Evolutionary conservation across 1,140 invertebrate genomes (phyloP).

Genomic region (Euura lappo): DNA sequence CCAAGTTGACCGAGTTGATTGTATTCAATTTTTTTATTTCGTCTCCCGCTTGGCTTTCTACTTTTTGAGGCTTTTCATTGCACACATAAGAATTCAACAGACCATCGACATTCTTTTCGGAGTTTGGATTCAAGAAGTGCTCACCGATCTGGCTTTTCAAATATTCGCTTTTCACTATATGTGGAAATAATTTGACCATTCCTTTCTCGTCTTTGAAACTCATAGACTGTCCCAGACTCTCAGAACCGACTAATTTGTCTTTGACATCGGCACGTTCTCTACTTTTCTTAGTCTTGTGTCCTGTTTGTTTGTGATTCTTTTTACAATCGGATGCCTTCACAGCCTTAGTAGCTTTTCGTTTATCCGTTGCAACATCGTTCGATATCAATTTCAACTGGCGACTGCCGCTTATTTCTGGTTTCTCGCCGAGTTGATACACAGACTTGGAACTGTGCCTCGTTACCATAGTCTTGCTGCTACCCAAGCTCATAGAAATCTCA

Average conservation of each 20-base stretch:
- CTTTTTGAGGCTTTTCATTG: neutral
- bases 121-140: neutral
- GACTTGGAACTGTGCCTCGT: constrained; percentile 15
- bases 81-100: neutral
- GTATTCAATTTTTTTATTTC: neutral
- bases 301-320: neutral
- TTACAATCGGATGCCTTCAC: neutral
- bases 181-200: neutral
- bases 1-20: neutral
- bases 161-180: constrained; percentile 20
- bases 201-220: neutral
- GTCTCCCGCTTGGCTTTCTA: neutral
- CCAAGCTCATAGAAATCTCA: neutral
- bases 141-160: constrained; percentile 15
- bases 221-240: neutral
- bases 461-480: neutral
- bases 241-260: neutral
- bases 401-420: neutral
- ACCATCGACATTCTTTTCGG: neutral
- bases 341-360: neutral
- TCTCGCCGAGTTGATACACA: neutral
- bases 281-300: neutral
- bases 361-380: neutral
- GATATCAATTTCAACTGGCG: neutral
- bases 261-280: neutral